Base-by-base conservation (phyloP, 1,140 invertebrate genomes). In the Meteorus sp. region DNA sequence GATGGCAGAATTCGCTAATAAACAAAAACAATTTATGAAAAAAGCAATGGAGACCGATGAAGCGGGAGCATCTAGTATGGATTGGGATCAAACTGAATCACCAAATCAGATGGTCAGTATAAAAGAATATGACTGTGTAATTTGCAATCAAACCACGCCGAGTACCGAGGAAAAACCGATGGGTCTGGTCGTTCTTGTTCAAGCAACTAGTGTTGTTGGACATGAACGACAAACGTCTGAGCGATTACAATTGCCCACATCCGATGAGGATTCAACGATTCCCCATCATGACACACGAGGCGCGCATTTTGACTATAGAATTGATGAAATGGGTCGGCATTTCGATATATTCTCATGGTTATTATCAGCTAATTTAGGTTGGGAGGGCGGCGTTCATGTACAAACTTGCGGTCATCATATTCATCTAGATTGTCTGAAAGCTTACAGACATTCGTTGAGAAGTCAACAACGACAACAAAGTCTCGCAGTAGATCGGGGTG, bases 361-460 rank as follows among this genome's bases (percentile, higher is more conserved):
- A 70, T 73, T 93, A 41, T 89, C 92, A 1, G 84, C 95, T 19
- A 94, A 92, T 76, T 86, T 91, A 63, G 93, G 93, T 2, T 96
- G 92, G 89, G 92, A 95, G 75, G 93, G 92, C 56, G 95, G 95
- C 25, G 91, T 97, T 15, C 89, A 94, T 74, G 92, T 95, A n/a
- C 92, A 95, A 80, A 95, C 94, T 1, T 98, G 95, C 81, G 95
- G 95, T 8, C 95, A 98, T 79, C 93, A 97, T 76, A 81, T 98
- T 27, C 95, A 98, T 80, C 82, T 97, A 53, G 91, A 93, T 70
- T 98, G 95, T 79, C 86, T 95, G 61, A 89, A 89, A 72, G 89
- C 92, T 0, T 98, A 97, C 81, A 80, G 95, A 43, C 84, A 87
- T 58, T 93, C 93, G 3, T 79, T 97, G 37, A 83, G 88, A 48